Percentiles rank a stretch among this genome's conserved stretches.
Conservation (phyloP, 2,888 invertebrate genomes). For the Lomographa bimaculata region DNA sequence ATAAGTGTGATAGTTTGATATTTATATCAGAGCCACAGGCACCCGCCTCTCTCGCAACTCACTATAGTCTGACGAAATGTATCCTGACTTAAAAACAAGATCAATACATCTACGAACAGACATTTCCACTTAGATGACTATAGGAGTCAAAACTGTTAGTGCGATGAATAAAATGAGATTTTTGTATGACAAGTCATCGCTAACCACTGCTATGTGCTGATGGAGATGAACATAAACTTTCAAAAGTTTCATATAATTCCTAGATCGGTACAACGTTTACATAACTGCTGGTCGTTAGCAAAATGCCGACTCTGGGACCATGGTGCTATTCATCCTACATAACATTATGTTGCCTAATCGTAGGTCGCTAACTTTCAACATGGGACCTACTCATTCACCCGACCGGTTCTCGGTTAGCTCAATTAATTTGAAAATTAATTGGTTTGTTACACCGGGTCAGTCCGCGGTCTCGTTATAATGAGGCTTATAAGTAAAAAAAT, state of each 20-base stretch:
- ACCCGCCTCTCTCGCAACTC: too few relatives aligned
- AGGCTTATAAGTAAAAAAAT: constrained; percentile 61
- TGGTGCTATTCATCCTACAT: constrained; percentile 55
- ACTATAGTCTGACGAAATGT: too few relatives aligned
- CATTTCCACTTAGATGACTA: too few relatives aligned
- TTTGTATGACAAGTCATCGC: too few relatives aligned
- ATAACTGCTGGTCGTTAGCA: constrained; percentile 9
- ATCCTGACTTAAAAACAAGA: too few relatives aligned
- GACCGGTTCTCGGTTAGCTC: constrained; percentile 69
- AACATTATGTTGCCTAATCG: constrained; percentile 66
- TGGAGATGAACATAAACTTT: constrained; percentile 2
- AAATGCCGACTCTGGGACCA: constrained; percentile 9
- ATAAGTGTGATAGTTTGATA: too few relatives aligned
- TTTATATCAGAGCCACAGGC: too few relatives aligned
- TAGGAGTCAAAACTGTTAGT: too few relatives aligned
- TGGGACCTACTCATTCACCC: constrained; percentile 56
- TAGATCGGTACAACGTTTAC: constrained; percentile 7
- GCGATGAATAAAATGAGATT: too few relatives aligned
- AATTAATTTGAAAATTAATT: constrained; percentile 76
- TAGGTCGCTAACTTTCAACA: constrained; percentile 74
- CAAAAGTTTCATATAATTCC: constrained; percentile 6
- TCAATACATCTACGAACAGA: too few relatives aligned
- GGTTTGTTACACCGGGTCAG: constrained; percentile 61
- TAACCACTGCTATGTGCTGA: too few relatives aligned
- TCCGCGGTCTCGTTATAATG: constrained; percentile 47